Evolutionary conservation across 2,113 vertebrate species (phyloP), one percentile per base, ranked within the genome.

Genomic region (Isurus oxyrinchus): DNA sequence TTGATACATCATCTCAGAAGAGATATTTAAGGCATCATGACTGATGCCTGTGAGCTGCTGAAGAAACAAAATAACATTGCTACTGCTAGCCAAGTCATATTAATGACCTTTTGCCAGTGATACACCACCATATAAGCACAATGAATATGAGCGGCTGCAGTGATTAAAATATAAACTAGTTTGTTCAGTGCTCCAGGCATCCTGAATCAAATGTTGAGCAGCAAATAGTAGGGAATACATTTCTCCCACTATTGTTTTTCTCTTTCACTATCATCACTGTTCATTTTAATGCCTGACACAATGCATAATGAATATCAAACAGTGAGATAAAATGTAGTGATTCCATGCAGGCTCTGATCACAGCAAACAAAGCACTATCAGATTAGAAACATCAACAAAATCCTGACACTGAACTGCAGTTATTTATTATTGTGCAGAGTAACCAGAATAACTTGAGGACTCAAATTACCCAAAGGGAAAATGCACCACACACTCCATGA

Each of bases 81-180:
- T 35, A 40, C 90, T 66, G 90, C n/a, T 63, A n/a, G 90, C 90
- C 90, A 94, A 94, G 90, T 94, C 59, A 94, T 94, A 94, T 94
- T 94, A 94, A 63, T 94, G 90, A 94, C 90, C 35, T 66, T 63
- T 63, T 63, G 59, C 90, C 55, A 91, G 55, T 35, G 27, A 25
- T 19, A 59, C 31, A 35, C 27, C 4, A 59, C 88, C 90, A 63
- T 63, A 94, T 94, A 94, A 66, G 90, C 16, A 94, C 90, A 94
- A 19, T 94, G 81, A 40, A 44, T 84, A 44, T 44, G 81, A 84
- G 35, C 59, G 23, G 59, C 59, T 63, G 59, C n/a, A 23, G 59
- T 6, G 59, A 94, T 63, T 40, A n/a, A 93, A 93, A 94, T 94
- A n/a, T 14, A 59, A 87, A 49, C 40, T 87, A 57, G 55, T n/a